phyloP scores from a whole-genome alignment of 2,888 invertebrate genomes.

The Ormyrus pomaceus region DNA sequence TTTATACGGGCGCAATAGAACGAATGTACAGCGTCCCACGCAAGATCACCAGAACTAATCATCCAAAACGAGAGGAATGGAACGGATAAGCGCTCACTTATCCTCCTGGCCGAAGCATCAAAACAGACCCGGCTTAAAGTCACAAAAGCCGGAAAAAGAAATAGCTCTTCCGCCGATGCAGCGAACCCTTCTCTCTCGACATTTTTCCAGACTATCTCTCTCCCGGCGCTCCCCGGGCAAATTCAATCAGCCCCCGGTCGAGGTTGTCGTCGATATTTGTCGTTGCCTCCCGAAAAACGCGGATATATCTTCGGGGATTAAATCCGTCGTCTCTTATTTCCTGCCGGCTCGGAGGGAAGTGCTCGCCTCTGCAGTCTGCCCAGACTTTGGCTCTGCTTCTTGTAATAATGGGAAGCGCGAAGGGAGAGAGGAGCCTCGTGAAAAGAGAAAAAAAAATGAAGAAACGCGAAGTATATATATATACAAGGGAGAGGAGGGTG shows the following conservation, averaged over 20 bases:
- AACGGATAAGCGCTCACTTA: not conserved
- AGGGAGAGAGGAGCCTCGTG: no score
- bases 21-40: not conserved
- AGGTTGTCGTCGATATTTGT: slow-evolving; percentile 39
- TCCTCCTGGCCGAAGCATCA: not conserved
- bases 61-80: not conserved
- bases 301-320: slow-evolving; percentile 46
- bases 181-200: not conserved
- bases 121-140: not conserved
- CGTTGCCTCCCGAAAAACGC: slow-evolving; percentile 10
- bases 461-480: no score
- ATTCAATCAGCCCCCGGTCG: slow-evolving; percentile 33
- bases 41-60: not conserved
- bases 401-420: no score
- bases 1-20: no score
- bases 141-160: not conserved
- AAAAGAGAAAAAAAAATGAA: no score
- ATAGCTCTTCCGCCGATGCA: not conserved
- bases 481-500: no score
- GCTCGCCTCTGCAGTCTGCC: slow-evolving; percentile 33
- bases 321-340: slow-evolving; percentile 28
- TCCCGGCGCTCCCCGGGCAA: not conserved
- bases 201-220: not conserved
- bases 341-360: not conserved
- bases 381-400: no score